phyloP scores from a whole-genome alignment of 2,888 invertebrate genomes.

The Euplagia quadripunctaria region DNA sequence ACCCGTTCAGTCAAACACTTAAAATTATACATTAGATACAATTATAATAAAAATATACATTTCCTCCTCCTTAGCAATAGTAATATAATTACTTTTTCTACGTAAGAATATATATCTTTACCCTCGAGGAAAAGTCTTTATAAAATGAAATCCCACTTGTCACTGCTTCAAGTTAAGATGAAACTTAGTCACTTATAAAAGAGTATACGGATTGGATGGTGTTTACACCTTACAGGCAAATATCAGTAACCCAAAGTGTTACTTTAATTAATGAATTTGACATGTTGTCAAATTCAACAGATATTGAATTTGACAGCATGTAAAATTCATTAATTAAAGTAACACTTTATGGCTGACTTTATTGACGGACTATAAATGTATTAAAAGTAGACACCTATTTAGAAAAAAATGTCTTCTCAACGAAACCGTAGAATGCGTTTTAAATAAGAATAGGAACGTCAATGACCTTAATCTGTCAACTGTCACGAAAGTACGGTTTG shows the following conservation, averaged over 20 bases:
- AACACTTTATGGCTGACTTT: no score
- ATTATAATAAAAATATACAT: neutral
- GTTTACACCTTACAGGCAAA: neutral
- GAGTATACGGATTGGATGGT: constrained; percentile 16
- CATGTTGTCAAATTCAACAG: no score
- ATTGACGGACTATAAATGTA: no score
- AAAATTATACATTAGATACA: neutral
- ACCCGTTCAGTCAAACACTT: no score
- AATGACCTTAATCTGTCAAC: no score
- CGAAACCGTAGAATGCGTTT: no score
- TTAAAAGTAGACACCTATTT: no score
- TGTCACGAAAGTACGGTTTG: no score
- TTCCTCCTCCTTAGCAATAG: neutral
- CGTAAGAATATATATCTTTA: constrained; percentile 3
- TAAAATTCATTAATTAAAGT: no score
- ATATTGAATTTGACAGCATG: no score
- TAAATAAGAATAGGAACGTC: no score
- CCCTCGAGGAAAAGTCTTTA: constrained; percentile 27
- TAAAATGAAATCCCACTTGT: constrained; percentile 41
- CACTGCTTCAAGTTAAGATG: constrained; percentile 46
- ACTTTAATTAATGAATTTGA: neutral
- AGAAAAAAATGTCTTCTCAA: no score
- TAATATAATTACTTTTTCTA: neutral
- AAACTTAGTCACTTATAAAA: constrained; percentile 46
- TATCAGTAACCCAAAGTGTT: constrained; percentile 18